phyloP scores from a whole-genome alignment of 1,140 invertebrate genomes.

The Asbolus verrucosus region DNA sequence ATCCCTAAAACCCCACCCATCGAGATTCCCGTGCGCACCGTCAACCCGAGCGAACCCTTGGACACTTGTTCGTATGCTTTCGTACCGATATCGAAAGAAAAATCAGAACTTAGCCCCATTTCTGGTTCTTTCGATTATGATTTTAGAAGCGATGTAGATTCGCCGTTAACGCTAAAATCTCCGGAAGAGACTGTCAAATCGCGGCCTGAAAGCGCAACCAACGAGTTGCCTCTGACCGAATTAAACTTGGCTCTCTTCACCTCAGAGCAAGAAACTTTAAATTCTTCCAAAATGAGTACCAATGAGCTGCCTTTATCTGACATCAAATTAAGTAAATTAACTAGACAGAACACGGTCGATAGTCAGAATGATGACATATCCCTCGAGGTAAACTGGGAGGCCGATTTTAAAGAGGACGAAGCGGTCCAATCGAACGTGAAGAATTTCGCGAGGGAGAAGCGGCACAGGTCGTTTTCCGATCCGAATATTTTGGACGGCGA shows the following conservation, averaged over 20 bases:
- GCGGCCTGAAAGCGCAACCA: slow-evolving; percentile 62
- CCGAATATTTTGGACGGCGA: slow-evolving; percentile 62
- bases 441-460: slow-evolving; percentile 37
- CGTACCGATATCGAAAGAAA: slow-evolving; percentile 39
- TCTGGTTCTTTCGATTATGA: slow-evolving; percentile 61
- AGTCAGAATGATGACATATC: slow-evolving; percentile 57
- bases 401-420: slow-evolving; percentile 51
- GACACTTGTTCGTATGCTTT: slow-evolving; percentile 16
- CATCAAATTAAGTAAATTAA: slow-evolving; percentile 60
- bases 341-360: slow-evolving; percentile 52
- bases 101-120: slow-evolving; percentile 59
- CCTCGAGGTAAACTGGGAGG: slow-evolving; percentile 58
- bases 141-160: slow-evolving; percentile 53
- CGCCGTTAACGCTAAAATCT: slow-evolving; percentile 49
- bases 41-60: slow-evolving; percentile 36
- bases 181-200: slow-evolving; percentile 38
- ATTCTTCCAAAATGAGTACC: slow-evolving; percentile 67
- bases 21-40: slow-evolving; percentile 48
- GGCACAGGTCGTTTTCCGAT: slow-evolving; percentile 62
- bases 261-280: slow-evolving; percentile 56
- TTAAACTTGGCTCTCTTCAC: slow-evolving; percentile 62
- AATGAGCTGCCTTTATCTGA: slow-evolving; percentile 73
- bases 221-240: slow-evolving; percentile 66
- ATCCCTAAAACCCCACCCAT: slow-evolving; percentile 48
- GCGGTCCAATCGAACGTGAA: background rate